Percentiles rank a stretch among this genome's conserved stretches.
phyloP scores from a whole-genome alignment of 1,140 invertebrate species.

The Drosophila pseudoobscura region DNA sequence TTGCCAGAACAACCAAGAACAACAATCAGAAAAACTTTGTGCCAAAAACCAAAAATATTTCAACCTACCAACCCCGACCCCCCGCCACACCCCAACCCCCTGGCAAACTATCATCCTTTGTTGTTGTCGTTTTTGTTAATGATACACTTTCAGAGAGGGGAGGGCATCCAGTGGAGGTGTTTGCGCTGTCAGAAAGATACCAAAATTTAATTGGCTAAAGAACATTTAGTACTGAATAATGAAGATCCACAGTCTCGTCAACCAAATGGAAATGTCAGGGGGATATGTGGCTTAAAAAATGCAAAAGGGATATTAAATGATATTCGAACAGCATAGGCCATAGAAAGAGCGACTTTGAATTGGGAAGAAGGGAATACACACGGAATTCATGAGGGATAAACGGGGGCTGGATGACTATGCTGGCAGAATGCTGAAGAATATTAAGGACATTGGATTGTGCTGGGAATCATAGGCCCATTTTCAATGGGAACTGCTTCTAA shows the following conservation, averaged over 20 bases:
- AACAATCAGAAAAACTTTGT: slow-evolving; percentile 42
- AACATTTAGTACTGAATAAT: slow-evolving; percentile 1
- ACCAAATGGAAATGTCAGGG: slow-evolving; percentile 10
- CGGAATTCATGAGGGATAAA: too few species aligned
- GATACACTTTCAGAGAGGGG: slow-evolving; percentile 12
- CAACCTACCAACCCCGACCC: too few species aligned
- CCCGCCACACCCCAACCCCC: background rate
- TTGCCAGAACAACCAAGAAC: slow-evolving; percentile 51
- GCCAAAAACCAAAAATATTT: slow-evolving; percentile 52
- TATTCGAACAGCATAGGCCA: background rate
- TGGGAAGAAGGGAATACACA: too few species aligned
- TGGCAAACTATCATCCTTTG: slow-evolving; percentile 27
- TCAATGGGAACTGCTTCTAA: too few species aligned
- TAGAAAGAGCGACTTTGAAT: too few species aligned
- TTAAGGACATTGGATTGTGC: too few species aligned
- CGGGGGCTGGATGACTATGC: too few species aligned
- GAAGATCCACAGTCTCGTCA: slow-evolving; percentile 20
- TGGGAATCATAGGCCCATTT: too few species aligned
- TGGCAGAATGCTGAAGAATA: too few species aligned
- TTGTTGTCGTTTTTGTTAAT: slow-evolving; percentile 34
- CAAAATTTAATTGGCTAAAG: slow-evolving; percentile 41
- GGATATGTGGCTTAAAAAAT: too few species aligned
- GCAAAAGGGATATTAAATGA: slow-evolving; percentile 1
- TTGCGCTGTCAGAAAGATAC: slow-evolving; percentile 22
- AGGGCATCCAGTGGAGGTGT: slow-evolving; percentile 10